A percentile compares a stretch with the other conserved stretches of the same genome.
These are phyloP conservation scores for Tolmerus cingulatus DNA, from an alignment of 2,888 invertebrate genomes.

Conservation along the genomic window DNA sequence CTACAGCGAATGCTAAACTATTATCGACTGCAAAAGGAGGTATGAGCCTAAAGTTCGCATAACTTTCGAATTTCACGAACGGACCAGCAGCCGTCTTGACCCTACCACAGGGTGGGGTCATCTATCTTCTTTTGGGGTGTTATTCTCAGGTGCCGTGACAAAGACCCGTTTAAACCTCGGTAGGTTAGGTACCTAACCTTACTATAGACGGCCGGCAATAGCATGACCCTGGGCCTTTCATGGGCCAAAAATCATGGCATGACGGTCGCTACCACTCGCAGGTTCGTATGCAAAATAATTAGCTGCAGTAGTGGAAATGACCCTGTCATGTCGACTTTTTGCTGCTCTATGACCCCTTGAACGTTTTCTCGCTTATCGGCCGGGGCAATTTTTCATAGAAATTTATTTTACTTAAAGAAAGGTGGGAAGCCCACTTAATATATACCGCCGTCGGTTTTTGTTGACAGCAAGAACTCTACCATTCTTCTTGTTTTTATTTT, in stretches of 20 bases:
- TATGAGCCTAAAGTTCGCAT: background rate
- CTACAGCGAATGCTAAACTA: background rate
- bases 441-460: background rate
- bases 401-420: background rate
- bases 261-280: background rate
- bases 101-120: background rate
- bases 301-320: constrained; percentile 12
- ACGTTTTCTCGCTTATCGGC: constrained; percentile 2
- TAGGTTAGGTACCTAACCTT: background rate
- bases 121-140: constrained; percentile 17
- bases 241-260: background rate
- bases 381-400: constrained; percentile 8
- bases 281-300: constrained; percentile 21
- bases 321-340: constrained; percentile 4
- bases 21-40: background rate
- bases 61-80: background rate
- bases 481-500: background rate
- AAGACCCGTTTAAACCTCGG: background rate
- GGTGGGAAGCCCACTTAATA: background rate
- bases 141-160: constrained; percentile 5
- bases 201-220: background rate
- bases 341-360: constrained; percentile 4
- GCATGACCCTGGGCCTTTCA: background rate
- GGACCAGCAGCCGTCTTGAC: background rate
- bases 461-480: background rate